phyloP scores from a whole-genome alignment of 30 jellyfish, hydroid and myxozoan genomes.

The Phacellophora camtschatica region DNA sequence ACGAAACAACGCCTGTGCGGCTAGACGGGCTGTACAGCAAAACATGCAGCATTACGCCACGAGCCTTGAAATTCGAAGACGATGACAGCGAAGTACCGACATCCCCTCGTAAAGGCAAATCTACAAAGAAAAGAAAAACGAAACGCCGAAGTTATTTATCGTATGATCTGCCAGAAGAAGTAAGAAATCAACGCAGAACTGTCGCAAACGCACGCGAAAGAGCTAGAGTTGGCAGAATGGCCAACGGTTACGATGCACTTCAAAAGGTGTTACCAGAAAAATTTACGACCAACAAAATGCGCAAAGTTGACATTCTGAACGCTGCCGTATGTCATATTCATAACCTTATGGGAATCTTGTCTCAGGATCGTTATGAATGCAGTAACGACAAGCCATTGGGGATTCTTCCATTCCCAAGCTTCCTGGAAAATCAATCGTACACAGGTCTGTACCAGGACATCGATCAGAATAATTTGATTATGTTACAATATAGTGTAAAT shows the following conservation, averaged over 20 bases:
- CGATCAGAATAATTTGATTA: too few species aligned
- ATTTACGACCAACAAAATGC: conserved; percentile 42
- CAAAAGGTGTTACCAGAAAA: conserved; percentile 48
- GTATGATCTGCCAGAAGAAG: conserved; percentile 48
- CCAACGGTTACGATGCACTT: conserved; percentile 56
- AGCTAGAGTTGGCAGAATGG: conserved; percentile 71
- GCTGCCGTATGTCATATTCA: conserved; percentile 60
- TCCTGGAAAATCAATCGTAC: neutral
- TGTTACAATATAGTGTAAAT: too few species aligned
- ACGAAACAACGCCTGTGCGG: conserved; percentile 50
- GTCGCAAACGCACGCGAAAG: conserved; percentile 74
- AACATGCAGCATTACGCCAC: conserved; percentile 40
- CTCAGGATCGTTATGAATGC: neutral
- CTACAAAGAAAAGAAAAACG: conserved; percentile 4
- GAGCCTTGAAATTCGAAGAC: conserved; percentile 34
- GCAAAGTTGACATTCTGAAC: conserved; percentile 64
- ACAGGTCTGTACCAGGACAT: too few species aligned
- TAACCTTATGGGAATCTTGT: conserved; percentile 33
- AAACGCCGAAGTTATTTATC: conserved; percentile 57
- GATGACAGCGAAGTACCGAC: conserved; percentile 1
- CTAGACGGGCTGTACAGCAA: conserved; percentile 12
- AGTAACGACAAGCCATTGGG: neutral
- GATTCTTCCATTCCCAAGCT: neutral
- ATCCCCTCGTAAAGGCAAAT: too few species aligned
- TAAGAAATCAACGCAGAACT: conserved; percentile 48